Conservation (phyloP, 2,888 invertebrate genomes). For the Metopia argyrocephala region DNA sequence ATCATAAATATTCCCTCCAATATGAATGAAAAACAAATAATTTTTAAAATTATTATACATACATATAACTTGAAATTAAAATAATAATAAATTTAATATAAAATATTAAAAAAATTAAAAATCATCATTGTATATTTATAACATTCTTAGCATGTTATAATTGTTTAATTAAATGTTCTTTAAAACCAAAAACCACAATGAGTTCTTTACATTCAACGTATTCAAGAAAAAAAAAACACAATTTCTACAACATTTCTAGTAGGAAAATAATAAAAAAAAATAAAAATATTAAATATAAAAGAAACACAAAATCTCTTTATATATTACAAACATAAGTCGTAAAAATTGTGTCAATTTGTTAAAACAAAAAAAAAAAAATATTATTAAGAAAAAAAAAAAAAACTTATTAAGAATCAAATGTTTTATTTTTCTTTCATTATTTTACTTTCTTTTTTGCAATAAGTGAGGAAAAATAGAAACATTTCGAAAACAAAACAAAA, state of each 20-base stretch:
- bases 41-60: slow-evolving; percentile 74
- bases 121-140: slow-evolving; percentile 58
- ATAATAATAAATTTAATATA: slow-evolving; percentile 50
- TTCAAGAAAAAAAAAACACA: slow-evolving; percentile 22
- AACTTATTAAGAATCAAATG: slow-evolving; percentile 29
- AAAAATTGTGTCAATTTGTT: slow-evolving; percentile 62
- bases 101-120: slow-evolving; percentile 48
- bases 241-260: slow-evolving; percentile 4
- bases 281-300: slow-evolving; percentile 43
- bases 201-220: slow-evolving; percentile 58
- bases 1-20: slow-evolving; percentile 77
- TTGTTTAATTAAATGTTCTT: slow-evolving; percentile 62
- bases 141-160: slow-evolving; percentile 63
- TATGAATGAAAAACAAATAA: slow-evolving; percentile 66
- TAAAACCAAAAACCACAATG: slow-evolving; percentile 38
- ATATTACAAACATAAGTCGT: slow-evolving; percentile 37
- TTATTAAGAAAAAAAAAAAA: slow-evolving; percentile 17
- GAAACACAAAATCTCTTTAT: slow-evolving; percentile 40
- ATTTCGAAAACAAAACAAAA: no score
- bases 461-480: no score
- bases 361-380: slow-evolving; percentile 32
- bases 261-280: slow-evolving; percentile 21
- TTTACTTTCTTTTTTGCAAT: no score
- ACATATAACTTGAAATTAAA: slow-evolving; percentile 54
- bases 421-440: no score